A percentile compares a stretch with the other conserved stretches of the same genome.
phyloP scores from a whole-genome alignment of 2,113 vertebrate species.

The Zeus faber region DNA sequence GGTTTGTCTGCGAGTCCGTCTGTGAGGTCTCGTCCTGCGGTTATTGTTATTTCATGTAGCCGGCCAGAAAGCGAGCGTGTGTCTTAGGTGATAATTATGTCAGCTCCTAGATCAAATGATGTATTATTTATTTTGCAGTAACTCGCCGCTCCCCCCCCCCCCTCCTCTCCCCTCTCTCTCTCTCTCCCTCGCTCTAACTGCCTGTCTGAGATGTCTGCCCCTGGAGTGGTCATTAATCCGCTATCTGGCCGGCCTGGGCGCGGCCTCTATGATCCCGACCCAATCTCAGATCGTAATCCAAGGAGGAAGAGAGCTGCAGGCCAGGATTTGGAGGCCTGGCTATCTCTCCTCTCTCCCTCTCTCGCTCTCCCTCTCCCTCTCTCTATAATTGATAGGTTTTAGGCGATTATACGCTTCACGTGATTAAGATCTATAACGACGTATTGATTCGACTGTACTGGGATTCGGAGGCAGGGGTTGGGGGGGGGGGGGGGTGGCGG shows the following conservation, averaged over 20 bases:
- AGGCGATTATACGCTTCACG: constrained; percentile 75
- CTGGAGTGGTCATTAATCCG: constrained; percentile 81
- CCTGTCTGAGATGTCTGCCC: constrained; percentile 72
- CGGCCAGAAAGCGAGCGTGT: constrained; percentile 45
- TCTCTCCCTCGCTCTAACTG: constrained; percentile 52
- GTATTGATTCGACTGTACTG: constrained; percentile 74
- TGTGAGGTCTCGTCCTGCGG: constrained; percentile 23
- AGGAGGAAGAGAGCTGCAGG: constrained; percentile 78
- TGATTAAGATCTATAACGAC: constrained; percentile 81
- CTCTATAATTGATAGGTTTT: constrained; percentile 82
- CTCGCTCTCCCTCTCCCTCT: constrained; percentile 12
- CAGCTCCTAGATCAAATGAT: constrained; percentile 74
- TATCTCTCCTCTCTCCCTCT: constrained; percentile 54
- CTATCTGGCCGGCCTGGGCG: constrained; percentile 71
- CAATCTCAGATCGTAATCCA: constrained; percentile 81
- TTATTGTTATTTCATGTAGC: constrained; percentile 52
- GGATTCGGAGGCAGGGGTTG: constrained; percentile 49
- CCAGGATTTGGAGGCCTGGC: constrained; percentile 74
- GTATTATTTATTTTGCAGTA: constrained; percentile 77
- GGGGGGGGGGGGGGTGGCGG: background rate
- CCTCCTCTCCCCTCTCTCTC: constrained; percentile 32
- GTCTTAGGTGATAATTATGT: constrained; percentile 76
- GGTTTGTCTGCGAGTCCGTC: constrained; percentile 22
- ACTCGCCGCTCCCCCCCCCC: constrained; percentile 40
- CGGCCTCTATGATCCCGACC: constrained; percentile 75